Conservation (phyloP, 2,797 vertebrate species). For the Catharus ustulatus region DNA sequence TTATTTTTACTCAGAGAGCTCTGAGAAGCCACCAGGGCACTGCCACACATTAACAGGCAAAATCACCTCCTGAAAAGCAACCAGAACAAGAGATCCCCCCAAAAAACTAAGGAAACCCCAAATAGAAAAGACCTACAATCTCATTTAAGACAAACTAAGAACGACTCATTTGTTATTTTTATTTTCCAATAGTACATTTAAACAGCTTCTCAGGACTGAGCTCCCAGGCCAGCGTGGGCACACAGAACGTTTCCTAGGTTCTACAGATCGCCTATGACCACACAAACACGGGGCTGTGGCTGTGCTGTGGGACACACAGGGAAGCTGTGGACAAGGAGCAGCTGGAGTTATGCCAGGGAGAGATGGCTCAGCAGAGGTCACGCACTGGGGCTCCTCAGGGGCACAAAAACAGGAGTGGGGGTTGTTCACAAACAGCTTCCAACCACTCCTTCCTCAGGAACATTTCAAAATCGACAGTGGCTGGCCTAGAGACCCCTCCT, state of each 20-base stretch:
- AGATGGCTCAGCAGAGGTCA: not conserved
- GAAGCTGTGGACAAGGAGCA: not conserved
- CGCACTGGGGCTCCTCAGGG: not conserved
- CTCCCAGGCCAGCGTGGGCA: not conserved
- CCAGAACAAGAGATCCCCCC: not conserved
- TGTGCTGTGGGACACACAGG: not conserved
- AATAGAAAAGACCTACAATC: not conserved
- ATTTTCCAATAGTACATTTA: conserved; percentile 53
- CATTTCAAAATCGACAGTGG: not conserved
- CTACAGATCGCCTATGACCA: not conserved
- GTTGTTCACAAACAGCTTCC: not conserved
- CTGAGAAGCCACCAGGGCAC: rapidly evolving
- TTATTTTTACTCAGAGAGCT: not conserved
- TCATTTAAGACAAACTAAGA: conserved; percentile 55
- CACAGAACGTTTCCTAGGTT: conserved; percentile 5
- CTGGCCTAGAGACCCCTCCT: conserved; percentile 45
- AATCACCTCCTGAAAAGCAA: not conserved
- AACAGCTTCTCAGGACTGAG: conserved; percentile 39
- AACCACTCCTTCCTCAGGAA: not conserved
- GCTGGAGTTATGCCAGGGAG: not conserved
- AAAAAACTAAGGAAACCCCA: not conserved
- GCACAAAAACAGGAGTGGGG: not conserved
- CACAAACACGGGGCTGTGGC: not conserved
- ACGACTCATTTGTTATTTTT: not conserved
- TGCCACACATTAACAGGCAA: not conserved